These are phyloP conservation scores for Papilio demoleus DNA, from an alignment of 2,888 invertebrate genomes.

Conservation along the genomic window DNA sequence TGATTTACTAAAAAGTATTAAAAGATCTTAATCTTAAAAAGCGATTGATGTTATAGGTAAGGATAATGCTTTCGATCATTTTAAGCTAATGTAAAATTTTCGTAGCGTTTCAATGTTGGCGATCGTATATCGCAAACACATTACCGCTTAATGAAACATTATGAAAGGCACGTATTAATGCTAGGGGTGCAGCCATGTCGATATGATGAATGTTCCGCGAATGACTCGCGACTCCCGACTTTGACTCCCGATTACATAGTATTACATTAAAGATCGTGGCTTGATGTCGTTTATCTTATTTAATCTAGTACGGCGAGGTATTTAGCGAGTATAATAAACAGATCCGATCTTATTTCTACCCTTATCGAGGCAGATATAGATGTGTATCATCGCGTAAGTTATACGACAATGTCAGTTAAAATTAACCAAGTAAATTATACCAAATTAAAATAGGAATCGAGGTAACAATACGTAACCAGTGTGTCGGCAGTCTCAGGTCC, in stretches of 20 bases:
- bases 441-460: neutral
- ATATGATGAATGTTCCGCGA: constrained; percentile 74
- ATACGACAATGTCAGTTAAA: neutral
- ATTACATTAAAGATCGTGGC: constrained; percentile 60
- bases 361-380: neutral
- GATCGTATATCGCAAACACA: constrained; percentile 58
- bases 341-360: neutral
- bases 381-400: neutral
- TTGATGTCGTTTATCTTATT: constrained; percentile 49
- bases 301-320: constrained; percentile 48
- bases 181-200: constrained; percentile 73
- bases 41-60: constrained; percentile 6
- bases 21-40: constrained; percentile 25
- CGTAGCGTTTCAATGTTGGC: constrained; percentile 29
- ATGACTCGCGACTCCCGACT: constrained; percentile 73
- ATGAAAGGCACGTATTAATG: constrained; percentile 76
- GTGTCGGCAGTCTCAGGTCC: neutral
- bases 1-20: neutral
- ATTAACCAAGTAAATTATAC: neutral
- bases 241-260: constrained; percentile 65
- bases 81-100: constrained; percentile 36
- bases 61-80: constrained; percentile 17
- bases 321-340: constrained; percentile 21
- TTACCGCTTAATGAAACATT: constrained; percentile 81
- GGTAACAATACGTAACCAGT: neutral